Evolutionary conservation across 2,797 vertebrate species (phyloP).

Genomic region (Periparus ater): DNA sequence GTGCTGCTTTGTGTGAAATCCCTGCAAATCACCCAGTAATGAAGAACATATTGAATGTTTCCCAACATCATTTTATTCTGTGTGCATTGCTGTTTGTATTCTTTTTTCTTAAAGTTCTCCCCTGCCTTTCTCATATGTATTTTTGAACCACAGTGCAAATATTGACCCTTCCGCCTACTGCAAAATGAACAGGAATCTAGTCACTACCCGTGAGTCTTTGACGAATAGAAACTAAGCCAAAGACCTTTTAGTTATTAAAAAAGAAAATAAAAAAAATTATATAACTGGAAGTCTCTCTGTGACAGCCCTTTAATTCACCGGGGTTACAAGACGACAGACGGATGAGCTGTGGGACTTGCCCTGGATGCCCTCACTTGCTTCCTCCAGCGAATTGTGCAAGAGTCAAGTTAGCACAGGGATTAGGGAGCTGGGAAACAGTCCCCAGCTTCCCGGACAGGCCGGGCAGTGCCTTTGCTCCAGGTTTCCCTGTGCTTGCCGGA

Average conservation of each 20-base stretch:
- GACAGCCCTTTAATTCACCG: not conserved
- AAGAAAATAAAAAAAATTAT: not conserved
- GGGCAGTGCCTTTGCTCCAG: not conserved
- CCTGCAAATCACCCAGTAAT: not conserved
- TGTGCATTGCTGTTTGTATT: constrained; percentile 7
- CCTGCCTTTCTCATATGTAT: constrained; percentile 8
- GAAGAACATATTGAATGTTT: not conserved
- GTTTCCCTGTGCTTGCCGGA: not conserved
- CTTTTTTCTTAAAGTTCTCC: constrained; percentile 14
- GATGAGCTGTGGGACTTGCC: not conserved
- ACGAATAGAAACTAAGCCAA: constrained; percentile 25
- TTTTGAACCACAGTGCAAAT: constrained; percentile 57
- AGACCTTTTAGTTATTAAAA: constrained; percentile 25
- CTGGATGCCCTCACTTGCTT: not conserved
- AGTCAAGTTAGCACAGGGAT: not conserved
- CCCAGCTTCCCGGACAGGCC: not conserved
- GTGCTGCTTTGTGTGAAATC: constrained; percentile 8
- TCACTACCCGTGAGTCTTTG: constrained; percentile 27
- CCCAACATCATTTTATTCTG: not conserved
- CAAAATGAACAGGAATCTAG: constrained; percentile 41
- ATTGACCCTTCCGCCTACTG: constrained; percentile 42
- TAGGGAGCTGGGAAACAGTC: not conserved
- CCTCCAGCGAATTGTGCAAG: not conserved
- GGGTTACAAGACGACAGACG: not conserved
- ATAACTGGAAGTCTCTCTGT: not conserved